A percentile compares a stretch with the other conserved stretches of the same genome.
These are phyloP conservation scores for Dryocosmus kuriphilus DNA, from an alignment of 2,888 invertebrate species.

Conservation along the genomic window DNA sequence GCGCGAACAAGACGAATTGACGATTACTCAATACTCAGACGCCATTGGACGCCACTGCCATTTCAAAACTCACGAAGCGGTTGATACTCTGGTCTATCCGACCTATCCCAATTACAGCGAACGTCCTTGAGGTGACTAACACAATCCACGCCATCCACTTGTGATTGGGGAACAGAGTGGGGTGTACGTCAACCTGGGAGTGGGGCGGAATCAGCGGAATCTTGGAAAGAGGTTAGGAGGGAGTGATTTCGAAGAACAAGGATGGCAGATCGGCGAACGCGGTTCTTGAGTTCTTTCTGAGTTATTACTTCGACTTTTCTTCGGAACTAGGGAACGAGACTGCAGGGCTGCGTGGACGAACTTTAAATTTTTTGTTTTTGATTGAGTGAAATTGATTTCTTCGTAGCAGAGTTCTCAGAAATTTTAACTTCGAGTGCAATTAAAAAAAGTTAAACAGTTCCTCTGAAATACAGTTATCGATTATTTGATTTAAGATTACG, in stretches of 20 bases:
- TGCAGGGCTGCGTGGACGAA: neutral
- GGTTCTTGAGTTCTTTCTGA: neutral
- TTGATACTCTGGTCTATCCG: slow-evolving; percentile 62
- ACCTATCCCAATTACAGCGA: slow-evolving; percentile 75
- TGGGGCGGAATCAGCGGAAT: slow-evolving; percentile 43
- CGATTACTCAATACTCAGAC: neutral
- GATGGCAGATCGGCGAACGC: neutral
- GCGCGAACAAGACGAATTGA: neutral
- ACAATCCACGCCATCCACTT: slow-evolving; percentile 49
- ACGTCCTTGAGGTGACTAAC: slow-evolving; percentile 75
- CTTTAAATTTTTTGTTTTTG: neutral
- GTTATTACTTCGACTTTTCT: neutral
- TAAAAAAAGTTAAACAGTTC: too few species aligned
- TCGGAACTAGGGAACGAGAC: neutral
- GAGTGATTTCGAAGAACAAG: slow-evolving; percentile 47
- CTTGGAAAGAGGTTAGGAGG: slow-evolving; percentile 40
- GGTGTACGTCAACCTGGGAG: slow-evolving; percentile 43
- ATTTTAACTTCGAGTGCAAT: too few species aligned
- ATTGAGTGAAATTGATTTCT: neutral
- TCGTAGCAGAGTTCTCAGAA: too few species aligned
- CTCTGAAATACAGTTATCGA: too few species aligned
- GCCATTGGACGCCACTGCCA: too few species aligned
- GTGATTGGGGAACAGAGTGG: slow-evolving; percentile 54
- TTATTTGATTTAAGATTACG: too few species aligned
- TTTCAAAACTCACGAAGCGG: neutral